These are phyloP conservation scores for Chlamydotis undulata DNA, from an alignment of 2,113 vertebrate species.

Conservation along the genomic window DNA sequence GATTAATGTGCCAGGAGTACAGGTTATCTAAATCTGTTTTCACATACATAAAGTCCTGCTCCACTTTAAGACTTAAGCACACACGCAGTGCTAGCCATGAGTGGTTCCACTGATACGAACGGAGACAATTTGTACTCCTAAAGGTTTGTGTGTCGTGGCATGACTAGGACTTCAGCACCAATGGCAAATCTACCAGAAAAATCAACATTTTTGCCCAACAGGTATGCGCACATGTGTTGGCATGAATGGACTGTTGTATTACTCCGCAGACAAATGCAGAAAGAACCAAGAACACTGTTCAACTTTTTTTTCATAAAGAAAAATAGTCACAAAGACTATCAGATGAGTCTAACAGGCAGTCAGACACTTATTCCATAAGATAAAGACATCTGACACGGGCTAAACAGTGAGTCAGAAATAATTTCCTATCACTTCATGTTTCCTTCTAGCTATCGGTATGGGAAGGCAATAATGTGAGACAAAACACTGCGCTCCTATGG, in stretches of 20 bases:
- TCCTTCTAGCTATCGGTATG: neutral
- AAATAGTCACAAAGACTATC: neutral
- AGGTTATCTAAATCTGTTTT: neutral
- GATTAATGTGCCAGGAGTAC: neutral
- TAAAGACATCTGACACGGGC: neutral
- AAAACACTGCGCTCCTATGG: accelerated
- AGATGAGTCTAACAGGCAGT: neutral
- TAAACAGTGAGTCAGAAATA: neutral
- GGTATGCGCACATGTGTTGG: neutral
- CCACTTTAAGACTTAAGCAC: neutral
- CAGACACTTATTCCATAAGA: neutral
- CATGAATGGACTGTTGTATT: neutral
- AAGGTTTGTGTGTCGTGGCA: neutral
- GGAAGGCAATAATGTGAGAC: accelerated
- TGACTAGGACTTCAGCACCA: neutral
- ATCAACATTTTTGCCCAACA: neutral
- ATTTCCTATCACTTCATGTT: neutral
- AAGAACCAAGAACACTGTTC: neutral
- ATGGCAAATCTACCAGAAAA: neutral
- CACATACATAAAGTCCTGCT: neutral
- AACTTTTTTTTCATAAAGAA: neutral
- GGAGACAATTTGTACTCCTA: neutral
- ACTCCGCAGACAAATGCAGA: neutral
- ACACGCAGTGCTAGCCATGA: accelerated
- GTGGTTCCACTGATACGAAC: accelerated